These are phyloP conservation scores for Eucriotettix oculatus DNA, from an alignment of 2,888 invertebrate genomes.

Conservation along the genomic window DNA sequence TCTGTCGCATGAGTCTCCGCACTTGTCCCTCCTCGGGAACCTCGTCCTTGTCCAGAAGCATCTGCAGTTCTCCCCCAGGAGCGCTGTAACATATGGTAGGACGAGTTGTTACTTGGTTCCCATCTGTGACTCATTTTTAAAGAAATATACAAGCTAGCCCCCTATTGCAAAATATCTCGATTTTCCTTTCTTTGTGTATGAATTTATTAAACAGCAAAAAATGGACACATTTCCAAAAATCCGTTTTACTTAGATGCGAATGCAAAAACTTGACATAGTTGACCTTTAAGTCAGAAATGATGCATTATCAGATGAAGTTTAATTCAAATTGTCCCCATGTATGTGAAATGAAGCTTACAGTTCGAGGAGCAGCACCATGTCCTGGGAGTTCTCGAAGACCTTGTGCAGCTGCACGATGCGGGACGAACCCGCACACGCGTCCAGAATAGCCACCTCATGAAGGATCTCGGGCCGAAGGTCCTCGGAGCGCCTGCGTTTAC, in stretches of 20 bases:
- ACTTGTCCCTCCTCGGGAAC: conserved; percentile 35
- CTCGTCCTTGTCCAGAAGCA: conserved; percentile 35
- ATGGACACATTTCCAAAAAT: too few relatives aligned
- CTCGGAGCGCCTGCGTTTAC: conserved; percentile 26
- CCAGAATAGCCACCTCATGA: conserved; percentile 36
- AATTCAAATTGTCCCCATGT: not conserved
- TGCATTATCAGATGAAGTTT: not conserved
- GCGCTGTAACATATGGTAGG: conserved; percentile 26
- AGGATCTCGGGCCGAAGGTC: conserved; percentile 34
- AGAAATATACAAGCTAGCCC: too few relatives aligned
- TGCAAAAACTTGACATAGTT: too few relatives aligned
- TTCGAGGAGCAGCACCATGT: conserved; percentile 41
- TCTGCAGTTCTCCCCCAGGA: conserved; percentile 41
- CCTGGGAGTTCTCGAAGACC: conserved; percentile 38
- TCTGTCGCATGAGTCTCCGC: conserved; percentile 34
- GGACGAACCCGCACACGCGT: conserved; percentile 32
- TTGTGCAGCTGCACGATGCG: conserved; percentile 38
- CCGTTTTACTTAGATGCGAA: too few relatives aligned
- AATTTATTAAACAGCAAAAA: too few relatives aligned
- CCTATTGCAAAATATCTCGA: too few relatives aligned
- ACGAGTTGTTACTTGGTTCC: not conserved
- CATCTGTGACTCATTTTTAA: too few relatives aligned
- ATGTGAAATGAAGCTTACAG: conserved; percentile 28
- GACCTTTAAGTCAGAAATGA: too few relatives aligned
- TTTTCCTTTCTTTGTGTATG: too few relatives aligned